Base-by-base conservation (phyloP, 2,888 invertebrate genomes). In the Emmelina monodactyla region DNA sequence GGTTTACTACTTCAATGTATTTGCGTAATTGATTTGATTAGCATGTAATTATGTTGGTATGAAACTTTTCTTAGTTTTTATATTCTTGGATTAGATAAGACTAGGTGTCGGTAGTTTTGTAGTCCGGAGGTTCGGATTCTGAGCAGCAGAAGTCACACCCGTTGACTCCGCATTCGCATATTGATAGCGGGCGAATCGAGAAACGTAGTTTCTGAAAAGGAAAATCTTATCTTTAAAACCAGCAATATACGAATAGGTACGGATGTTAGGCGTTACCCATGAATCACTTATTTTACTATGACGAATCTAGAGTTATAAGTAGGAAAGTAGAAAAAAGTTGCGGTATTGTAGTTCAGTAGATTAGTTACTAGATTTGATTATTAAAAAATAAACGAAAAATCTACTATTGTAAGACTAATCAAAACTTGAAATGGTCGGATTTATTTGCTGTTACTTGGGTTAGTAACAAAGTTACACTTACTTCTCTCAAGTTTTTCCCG, bases 91-190 rank as follows among this genome's bases (percentile, higher is more conserved):
- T 35, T 35, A 25, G 19, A 40, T 31, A 25, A 34, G 29, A 28
- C 32, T 42, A 28, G 65, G 67, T 75, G 63, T 64, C 63, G 41
- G 76, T 68, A 48, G 62, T 65, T 32, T 65, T 55, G 57, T 78
- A 78, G 49, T 78, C 72, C 37, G 78, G 78, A 16, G 70, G 63
- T 31, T 79, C 79, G 10, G 78, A 76, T 15, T 76, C 78, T 16
- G 78, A 78, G 48, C 59, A 73, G 58, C 79, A 79, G 41, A 75
- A 65, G 47, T 90, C 89, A 59, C 91, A 91, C 79, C 93, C 88
- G 55, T 86, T 85, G 45, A 88, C 86, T 12, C 88, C 88, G 53
- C 94, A 92, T 51, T 89, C 89, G 52, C 88, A 87, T 47, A 91
- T 82, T 41, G 75, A 71, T 25, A 88, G 86, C 4, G 93, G 91